A percentile compares a stretch with the other conserved stretches of the same genome.
These are phyloP conservation scores for Amphipoea oculea DNA, from an alignment of 2,888 invertebrate genomes.

Conservation along the genomic window DNA sequence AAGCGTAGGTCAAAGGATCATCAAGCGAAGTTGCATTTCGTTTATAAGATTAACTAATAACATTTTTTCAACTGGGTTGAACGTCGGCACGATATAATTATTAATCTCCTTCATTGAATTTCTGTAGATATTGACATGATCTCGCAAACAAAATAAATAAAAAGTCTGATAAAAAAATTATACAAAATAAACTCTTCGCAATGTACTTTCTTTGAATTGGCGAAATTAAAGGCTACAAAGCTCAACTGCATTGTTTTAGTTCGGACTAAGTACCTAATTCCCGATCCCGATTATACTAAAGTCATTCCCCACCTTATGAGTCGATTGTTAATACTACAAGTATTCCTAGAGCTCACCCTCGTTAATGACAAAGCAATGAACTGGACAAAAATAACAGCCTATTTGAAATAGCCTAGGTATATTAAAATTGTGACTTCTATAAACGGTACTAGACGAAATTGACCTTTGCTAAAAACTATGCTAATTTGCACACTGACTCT, in stretches of 20 bases:
- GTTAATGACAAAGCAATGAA: constrained; percentile 74
- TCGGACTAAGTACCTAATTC: constrained; percentile 67
- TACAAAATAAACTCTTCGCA: constrained; percentile 56
- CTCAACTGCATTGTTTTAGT: constrained; percentile 61
- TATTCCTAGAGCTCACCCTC: constrained; percentile 63
- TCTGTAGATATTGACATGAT: constrained; percentile 53
- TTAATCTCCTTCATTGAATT: constrained; percentile 55
- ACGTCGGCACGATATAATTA: constrained; percentile 33
- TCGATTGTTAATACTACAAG: constrained; percentile 65
- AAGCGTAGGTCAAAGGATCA: constrained; percentile 48
- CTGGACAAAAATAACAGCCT: constrained; percentile 76
- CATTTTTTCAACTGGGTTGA: constrained; percentile 27
- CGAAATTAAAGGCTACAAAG: constrained; percentile 52
- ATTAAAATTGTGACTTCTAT: constrained; percentile 77
- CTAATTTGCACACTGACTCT: constrained; percentile 68
- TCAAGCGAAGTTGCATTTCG: constrained; percentile 51
- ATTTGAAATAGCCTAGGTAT: constrained; percentile 72
- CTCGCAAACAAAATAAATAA: constrained; percentile 50
- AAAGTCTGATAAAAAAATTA: constrained; percentile 50
- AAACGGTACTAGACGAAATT: constrained; percentile 75
- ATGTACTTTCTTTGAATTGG: constrained; percentile 62
- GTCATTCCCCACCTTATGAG: constrained; percentile 66
- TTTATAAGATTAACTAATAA: constrained; percentile 39
- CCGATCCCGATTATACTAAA: constrained; percentile 70
- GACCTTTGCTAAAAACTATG: constrained; percentile 75